A percentile compares a stretch with the other conserved stretches of the same genome.
Conservation (phyloP, 2,113 vertebrate species). For the Gallinago media region DNA sequence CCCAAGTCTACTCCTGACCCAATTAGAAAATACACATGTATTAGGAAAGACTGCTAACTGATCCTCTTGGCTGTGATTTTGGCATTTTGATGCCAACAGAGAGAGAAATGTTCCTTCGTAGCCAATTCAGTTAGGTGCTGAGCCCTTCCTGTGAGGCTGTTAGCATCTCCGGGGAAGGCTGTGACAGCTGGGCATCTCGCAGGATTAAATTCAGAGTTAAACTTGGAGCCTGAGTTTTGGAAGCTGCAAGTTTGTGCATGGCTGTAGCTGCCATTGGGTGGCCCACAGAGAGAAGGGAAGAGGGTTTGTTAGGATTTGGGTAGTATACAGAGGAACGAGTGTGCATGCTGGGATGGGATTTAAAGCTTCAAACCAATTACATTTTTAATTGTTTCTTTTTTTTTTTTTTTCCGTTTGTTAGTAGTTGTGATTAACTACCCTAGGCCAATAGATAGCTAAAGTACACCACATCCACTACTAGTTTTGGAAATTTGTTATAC, state of each 20-base stretch:
- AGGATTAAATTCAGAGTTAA: not conserved
- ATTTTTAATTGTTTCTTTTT: constrained; percentile 53
- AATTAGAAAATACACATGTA: not conserved
- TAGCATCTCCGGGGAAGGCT: not conserved
- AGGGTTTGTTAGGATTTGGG: not conserved
- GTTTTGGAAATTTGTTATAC: not conserved
- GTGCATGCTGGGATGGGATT: constrained; percentile 52
- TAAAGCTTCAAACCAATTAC: constrained; percentile 61
- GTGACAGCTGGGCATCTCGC: not conserved
- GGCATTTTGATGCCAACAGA: not conserved
- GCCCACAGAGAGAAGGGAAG: not conserved
- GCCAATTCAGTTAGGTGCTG: not conserved
- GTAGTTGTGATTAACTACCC: constrained; percentile 33
- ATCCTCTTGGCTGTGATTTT: not conserved
- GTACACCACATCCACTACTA: not conserved
- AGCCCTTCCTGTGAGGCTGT: not conserved
- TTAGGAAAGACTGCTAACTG: not conserved
- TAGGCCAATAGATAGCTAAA: not conserved
- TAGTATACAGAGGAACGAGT: not conserved
- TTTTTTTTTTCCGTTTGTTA: constrained; percentile 29
- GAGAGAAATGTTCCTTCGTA: not conserved
- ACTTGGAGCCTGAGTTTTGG: not conserved
- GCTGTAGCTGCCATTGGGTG: not conserved
- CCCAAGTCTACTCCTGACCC: not conserved
- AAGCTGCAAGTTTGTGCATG: not conserved